Evolutionary conservation across 1,140 invertebrate species (phyloP).

Genomic region (Drosophila cardini): DNA sequence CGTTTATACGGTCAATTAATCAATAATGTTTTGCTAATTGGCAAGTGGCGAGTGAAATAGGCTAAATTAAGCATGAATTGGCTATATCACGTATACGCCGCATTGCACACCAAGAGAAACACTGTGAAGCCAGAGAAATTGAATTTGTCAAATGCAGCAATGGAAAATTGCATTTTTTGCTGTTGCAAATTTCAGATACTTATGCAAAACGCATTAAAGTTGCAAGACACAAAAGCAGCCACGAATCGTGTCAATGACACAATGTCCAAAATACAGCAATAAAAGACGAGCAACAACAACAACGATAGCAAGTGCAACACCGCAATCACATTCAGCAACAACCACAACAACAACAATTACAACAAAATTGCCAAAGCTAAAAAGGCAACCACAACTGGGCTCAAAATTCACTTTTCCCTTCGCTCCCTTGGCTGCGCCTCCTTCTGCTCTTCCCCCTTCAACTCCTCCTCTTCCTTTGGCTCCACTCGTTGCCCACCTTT

Average conservation of each 20-base stretch:
- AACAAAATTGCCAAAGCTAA: slow-evolving; percentile 31
- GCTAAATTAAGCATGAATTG: slow-evolving; percentile 20
- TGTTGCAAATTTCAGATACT: slow-evolving; percentile 55
- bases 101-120: slow-evolving; percentile 21
- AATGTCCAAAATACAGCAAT: slow-evolving; percentile 37
- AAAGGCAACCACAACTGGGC: slow-evolving; percentile 39
- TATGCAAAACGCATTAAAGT: slow-evolving; percentile 75
- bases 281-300: slow-evolving; percentile 41
- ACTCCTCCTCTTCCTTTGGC: not conserved
- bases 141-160: slow-evolving; percentile 54
- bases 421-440: not conserved
- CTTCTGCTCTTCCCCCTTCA: not conserved
- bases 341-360: not conserved
- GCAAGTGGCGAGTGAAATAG: slow-evolving; percentile 22
- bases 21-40: slow-evolving; percentile 57
- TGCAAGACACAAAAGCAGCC: slow-evolving; percentile 48
- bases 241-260: slow-evolving; percentile 73
- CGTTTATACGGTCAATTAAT: slow-evolving; percentile 60
- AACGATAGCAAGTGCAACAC: slow-evolving; percentile 22
- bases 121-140: slow-evolving; percentile 66
- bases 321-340: slow-evolving; percentile 18
- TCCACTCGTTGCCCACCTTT: not conserved
- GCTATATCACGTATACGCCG: slow-evolving; percentile 67
- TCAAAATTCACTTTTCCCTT: not conserved
- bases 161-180: slow-evolving; percentile 65